Base-by-base conservation (phyloP, 2,113 vertebrate species). In the Loxodonta africana region DNA sequence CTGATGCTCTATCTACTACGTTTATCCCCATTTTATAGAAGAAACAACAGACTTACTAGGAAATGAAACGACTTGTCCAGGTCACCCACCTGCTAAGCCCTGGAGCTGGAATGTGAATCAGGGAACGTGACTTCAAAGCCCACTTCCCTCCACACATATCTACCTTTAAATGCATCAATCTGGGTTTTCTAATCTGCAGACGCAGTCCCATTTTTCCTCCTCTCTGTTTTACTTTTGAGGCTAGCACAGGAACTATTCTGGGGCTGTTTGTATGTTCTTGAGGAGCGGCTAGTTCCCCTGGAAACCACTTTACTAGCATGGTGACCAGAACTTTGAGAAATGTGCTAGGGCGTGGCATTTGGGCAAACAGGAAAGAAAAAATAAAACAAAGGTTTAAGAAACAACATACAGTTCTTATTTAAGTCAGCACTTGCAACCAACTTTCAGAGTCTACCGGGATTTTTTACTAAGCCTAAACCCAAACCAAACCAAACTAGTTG, bases 241-340 rank as follows among this genome's bases (percentile, higher is more conserved):
- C 78, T 21, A 91, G 82, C 83, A 83, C 15, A 86, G 73, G 85
- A 93, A 78, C n/a, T 88, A 90, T 81, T 69, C 71, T 94, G 65
- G n/a, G 89, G 82, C 84, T 94, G 77, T 74, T 48, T 90, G 37
- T 85, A 12, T 94, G 46, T 57, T 94, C 71, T 46, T 63, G 23
- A 82, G 20, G 12, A 94, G 37, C 77, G 93, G 92, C 71, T 92
- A 78, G 81, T 91, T 90, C 69, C 62, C 92, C 71, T 18, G 44
- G 41, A 95, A 97, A 97, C 80, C 74, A 93, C 83, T 92, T 95
- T 41, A 95, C 85, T 82, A 44, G 69, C 20, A 69, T 83, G 82
- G 51, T 92, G 92, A 95, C 71, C 48, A 80, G 71, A 88, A 94
- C 71, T 17, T 84, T 76, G 81, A 90, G 67, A 88, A 84, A 85